Conservation (phyloP, 2,888 invertebrate genomes). For the Yponomeuta sedellus region DNA sequence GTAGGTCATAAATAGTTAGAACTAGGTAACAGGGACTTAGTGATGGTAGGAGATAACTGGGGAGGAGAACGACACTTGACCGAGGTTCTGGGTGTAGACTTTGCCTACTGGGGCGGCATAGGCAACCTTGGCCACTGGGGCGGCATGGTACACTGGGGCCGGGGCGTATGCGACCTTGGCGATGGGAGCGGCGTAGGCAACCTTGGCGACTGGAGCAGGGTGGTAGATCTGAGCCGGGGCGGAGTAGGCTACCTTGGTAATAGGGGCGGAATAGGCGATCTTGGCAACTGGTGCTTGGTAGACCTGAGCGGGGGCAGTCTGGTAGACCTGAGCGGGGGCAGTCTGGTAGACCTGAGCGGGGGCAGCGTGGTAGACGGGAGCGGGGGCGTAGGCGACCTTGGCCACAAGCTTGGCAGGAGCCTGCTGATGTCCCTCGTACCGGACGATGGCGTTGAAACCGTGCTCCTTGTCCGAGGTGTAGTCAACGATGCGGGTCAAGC, state of each 20-base stretch:
- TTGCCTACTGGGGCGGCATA: conserved; percentile 31
- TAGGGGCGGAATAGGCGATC: conserved; percentile 29
- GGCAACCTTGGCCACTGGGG: conserved; percentile 34
- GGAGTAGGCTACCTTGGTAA: conserved; percentile 34
- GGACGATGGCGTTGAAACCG: conserved; percentile 67
- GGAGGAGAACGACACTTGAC: conserved; percentile 53
- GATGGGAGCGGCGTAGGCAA: conserved; percentile 30
- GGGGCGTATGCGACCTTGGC: conserved; percentile 23
- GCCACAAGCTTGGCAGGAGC: conserved; percentile 28
- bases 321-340: conserved; percentile 23
- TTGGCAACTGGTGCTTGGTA: conserved; percentile 30
- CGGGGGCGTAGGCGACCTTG: conserved; percentile 30
- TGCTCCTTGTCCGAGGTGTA: conserved; percentile 59
- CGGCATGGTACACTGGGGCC: conserved; percentile 21
- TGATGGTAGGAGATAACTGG: conserved; percentile 60
- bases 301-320: conserved; percentile 21
- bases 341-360: conserved; percentile 17
- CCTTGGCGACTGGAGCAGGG: conserved; percentile 29
- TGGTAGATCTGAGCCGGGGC: conserved; percentile 19
- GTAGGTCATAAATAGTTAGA: conserved; percentile 48
- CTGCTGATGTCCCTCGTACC: conserved; percentile 57
- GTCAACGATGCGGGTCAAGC: conserved; percentile 61
- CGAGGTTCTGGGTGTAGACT: conserved; percentile 31
- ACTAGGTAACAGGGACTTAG: conserved; percentile 34
- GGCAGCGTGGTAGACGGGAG: conserved; percentile 17